Conservation (phyloP, 2,888 invertebrate species). For the Apoda limacodes region DNA sequence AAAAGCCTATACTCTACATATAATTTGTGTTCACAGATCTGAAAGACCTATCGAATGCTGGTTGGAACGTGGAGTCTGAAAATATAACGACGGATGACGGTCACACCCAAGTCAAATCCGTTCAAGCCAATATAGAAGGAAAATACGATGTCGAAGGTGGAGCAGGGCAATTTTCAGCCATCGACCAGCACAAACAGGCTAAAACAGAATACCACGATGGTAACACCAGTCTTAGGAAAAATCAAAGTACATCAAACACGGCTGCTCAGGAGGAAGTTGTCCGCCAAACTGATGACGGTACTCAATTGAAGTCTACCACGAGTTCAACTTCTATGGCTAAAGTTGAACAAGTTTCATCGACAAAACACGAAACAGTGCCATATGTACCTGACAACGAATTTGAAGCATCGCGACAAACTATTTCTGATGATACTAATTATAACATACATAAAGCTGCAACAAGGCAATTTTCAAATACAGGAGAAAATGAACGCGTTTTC, state of each 20-base stretch:
- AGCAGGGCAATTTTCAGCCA: conserved; percentile 73
- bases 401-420: conserved; percentile 29
- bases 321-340: conserved; percentile 45
- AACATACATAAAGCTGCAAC: conserved; percentile 35
- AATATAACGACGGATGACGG: conserved; percentile 74
- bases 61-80: conserved; percentile 76
- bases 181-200: conserved; percentile 71
- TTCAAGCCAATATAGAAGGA: conserved; percentile 74
- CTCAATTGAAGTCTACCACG: conserved; percentile 42
- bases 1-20: background rate
- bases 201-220: conserved; percentile 54
- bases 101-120: conserved; percentile 69
- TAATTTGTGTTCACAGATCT: conserved; percentile 44
- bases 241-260: conserved; percentile 44
- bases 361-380: conserved; percentile 46
- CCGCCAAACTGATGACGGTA: conserved; percentile 50
- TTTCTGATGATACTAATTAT: conserved; percentile 26
- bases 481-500: conserved; percentile 30
- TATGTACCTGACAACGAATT: conserved; percentile 34
- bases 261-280: conserved; percentile 49
- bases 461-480: conserved; percentile 27
- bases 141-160: conserved; percentile 74
- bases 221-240: conserved; percentile 47
- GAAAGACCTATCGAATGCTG: conserved; percentile 64
- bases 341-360: conserved; percentile 43